These are phyloP conservation scores for Schizopygopsis pylzovi DNA, from an alignment of 2,797 vertebrate genomes.

Conservation along the genomic window DNA sequence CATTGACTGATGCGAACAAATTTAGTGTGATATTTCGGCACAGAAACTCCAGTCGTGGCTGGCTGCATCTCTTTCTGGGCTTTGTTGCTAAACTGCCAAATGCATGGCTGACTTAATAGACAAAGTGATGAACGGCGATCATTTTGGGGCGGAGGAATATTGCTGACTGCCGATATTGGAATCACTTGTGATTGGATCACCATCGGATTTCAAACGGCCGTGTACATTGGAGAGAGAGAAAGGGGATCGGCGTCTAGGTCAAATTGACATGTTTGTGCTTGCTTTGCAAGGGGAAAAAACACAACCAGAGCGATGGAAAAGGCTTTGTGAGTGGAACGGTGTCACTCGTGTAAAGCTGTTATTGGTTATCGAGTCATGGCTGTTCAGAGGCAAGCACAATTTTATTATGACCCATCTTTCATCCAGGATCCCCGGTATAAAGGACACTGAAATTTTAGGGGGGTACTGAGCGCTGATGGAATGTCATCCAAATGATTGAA, in stretches of 20 bases:
- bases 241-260: conserved; percentile 70
- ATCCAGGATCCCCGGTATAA: conserved; percentile 51
- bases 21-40: conserved; percentile 52
- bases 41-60: conserved; percentile 29
- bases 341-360: conserved; percentile 45
- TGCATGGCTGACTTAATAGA: conserved; percentile 63
- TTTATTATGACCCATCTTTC: conserved; percentile 56
- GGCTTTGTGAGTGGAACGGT: neutral
- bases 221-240: conserved; percentile 56
- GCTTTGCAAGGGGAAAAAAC: conserved; percentile 63
- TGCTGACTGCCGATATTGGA: conserved; percentile 74
- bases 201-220: conserved; percentile 75
- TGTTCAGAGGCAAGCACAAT: conserved; percentile 17
- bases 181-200: conserved; percentile 78
- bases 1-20: conserved; percentile 58
- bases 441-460: conserved; percentile 54
- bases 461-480: conserved; percentile 52
- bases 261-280: conserved; percentile 74
- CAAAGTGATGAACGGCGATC: conserved; percentile 79
- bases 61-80: conserved; percentile 6
- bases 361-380: conserved; percentile 49
- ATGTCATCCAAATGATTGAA: conserved; percentile 63
- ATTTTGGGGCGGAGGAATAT: conserved; percentile 72
- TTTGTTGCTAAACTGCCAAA: conserved; percentile 63
- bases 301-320: conserved; percentile 41